Evolutionary conservation across 1,140 invertebrate species (phyloP), one percentile per base, ranked within the genome.

Genomic region (Pentalonia nigronervosa): DNA sequence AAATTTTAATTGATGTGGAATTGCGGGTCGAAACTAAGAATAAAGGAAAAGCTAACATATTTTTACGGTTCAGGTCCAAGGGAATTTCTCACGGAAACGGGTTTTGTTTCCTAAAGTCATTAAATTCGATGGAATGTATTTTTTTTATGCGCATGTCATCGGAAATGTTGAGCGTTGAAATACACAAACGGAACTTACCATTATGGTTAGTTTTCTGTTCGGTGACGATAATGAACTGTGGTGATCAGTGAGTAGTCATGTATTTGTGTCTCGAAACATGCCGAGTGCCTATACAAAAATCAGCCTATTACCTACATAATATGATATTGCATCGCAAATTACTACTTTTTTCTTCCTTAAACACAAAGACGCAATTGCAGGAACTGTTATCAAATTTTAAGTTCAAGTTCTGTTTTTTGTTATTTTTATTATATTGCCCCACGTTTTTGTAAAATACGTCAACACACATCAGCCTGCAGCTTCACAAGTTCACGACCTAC

Each of bases 1-100:
- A 30, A 83, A 91, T 91, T 91, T 81, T 91, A 91, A 91, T 83
- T 91, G 67, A 50, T 91, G 41, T 81, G 48, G 53, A 90, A 76
- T n/a, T 81, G 45, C 48, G 23, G 53, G 20, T 67, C 8, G 25
- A 45, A 45, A 11, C 17, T 76, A 76, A 17, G 30, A 60, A 60
- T 23, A 67, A 67, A 67, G 30, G 34, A 50, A 88, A 50, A 56
- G 36, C 7, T 1, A 89, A 89, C 60, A 91, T 91, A 4, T 41
- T 41, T 91, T 91, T 47, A 30, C 90, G 36, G 89, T 90, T 83
- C n/a, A 48, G 2, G 36, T 91, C 45, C 90, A 48, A 91, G 60
- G 17, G 25, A 41, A 91, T 45, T 91, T 91, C 67, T 25, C 90
- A 91, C 45, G 89, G 7, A 90, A 90, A 90, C 89, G 1, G 2